Base-by-base conservation (phyloP, 2,113 vertebrate genomes). In the Ceyx melanurus region DNA sequence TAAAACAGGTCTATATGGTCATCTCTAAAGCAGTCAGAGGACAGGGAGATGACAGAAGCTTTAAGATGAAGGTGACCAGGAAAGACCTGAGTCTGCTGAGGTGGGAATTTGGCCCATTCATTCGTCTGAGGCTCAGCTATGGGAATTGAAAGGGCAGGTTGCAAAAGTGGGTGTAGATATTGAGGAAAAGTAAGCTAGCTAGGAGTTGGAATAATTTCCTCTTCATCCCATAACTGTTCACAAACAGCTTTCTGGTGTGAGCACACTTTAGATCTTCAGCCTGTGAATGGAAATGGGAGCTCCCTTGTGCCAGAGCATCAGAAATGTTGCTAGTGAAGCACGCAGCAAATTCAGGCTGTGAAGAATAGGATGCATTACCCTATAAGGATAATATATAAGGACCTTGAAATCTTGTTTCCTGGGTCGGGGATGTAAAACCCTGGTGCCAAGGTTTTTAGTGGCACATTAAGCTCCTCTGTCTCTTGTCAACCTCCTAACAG, bases 401-500 rank as follows among this genome's bases (percentile, higher is more conserved):
- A n/a, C 53, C 43, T 26, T 48, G 28, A 91, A 86, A 88, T 70
- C 16, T 81, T 61, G 25, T 61, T 92, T 85, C 57, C 67, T 86
- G 50, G 42, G 58, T 75, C 45, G 72, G 61, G 61, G 68, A 62
- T 54, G 26, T 19, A 64, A 94, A 95, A 90, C 73, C 7, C 17
- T 6, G 0, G 51, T 81, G 79, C 68, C 92, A 90, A 85, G 62
- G 5, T 29, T 91, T 91, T 88, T 37, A 89, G 88, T 68, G 58
- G 72, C 64, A 81, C 88, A 43, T 89, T 91, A 90, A 91, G 56
- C 72, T 95, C 22, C 62, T 37, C 58, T 43, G 29, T 77, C 93
- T 86, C 64, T 80, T 90, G 75, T 95, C 90, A 95, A 28, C 54
- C 62, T 91, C 79, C 75, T 93, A 91, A 96, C 62, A 90, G 82